Evolutionary conservation across 1,140 invertebrate species (phyloP), one percentile per base, ranked within the genome.

Genomic region (Conus ventricosus): DNA sequence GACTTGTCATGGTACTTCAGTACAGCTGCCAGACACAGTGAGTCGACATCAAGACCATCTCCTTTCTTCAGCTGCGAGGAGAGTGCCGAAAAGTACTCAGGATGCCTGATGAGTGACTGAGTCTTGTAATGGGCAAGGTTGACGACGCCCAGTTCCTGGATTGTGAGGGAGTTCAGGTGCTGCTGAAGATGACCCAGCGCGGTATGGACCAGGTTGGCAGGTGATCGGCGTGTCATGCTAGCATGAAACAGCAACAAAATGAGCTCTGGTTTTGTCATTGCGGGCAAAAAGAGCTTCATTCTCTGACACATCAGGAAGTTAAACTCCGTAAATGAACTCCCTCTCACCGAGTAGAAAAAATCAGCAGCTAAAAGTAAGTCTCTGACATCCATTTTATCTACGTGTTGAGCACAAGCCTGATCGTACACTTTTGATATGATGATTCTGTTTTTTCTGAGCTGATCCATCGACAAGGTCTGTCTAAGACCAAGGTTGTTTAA

Each of bases 41-140:
- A 75, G 53, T 87, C 54, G 5, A 87, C 17, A 57, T 80, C 75
- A 5, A 20, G 20, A 11, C 75, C 54, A 15, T 6, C 54, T 15
- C 53, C 75, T 5, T 23, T 57, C 23, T 87, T 80, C 23, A 87
- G 54, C 51, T 57, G 71, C 53, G 76, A 5, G 15, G 71, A 25
- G 54, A 87, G 71, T 5, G 85, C 85, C 23, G 7, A 54, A 53
- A 87, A 87, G 13, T 87, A 87, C 4, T 25, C 39, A n/a, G 85
- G 71, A 23, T 25, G 51, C 23, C 53, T 20, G n/a, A 87, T n/a
- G 6, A 11, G 51, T 87, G 85, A 25, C 11, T 25, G 85, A n/a
- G 85, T 87, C 53, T 87, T 87, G 51, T 87, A 87, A 57, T 87
- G 85, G 15, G 85, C 85, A 3, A 87, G 75, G 85, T 87, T 87